phyloP scores from a whole-genome alignment of 2,888 invertebrate species.

The Sycophila texana region DNA sequence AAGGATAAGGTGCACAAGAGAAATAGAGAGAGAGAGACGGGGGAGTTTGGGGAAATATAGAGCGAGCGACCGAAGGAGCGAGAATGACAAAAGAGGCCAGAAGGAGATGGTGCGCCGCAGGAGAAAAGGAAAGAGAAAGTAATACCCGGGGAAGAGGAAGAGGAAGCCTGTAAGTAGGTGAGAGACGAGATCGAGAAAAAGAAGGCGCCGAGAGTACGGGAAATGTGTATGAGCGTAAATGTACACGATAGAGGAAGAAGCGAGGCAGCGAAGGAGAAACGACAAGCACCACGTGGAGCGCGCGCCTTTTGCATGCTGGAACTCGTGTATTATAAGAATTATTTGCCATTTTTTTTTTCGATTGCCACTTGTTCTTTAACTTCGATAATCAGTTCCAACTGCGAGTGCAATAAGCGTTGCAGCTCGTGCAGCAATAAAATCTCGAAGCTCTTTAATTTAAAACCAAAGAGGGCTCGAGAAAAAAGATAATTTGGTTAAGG shows the following conservation, averaged over 20 bases:
- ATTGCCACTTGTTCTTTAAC: too few relatives aligned
- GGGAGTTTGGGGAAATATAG: conserved; percentile 52
- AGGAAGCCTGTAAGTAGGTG: conserved; percentile 53
- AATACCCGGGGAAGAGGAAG: conserved; percentile 33
- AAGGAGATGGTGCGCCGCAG: conserved; percentile 49
- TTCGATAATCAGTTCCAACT: too few relatives aligned
- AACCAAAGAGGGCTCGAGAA: too few relatives aligned
- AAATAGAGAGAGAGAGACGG: conserved; percentile 40
- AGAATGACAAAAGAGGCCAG: conserved; percentile 51
- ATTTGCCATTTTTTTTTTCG: too few relatives aligned
- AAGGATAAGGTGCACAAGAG: conserved; percentile 34
- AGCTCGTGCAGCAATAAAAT: too few relatives aligned
- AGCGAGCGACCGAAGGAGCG: conserved; percentile 53
- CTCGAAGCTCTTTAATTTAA: too few relatives aligned
- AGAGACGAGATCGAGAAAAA: conserved; percentile 44
- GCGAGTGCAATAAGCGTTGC: too few relatives aligned
- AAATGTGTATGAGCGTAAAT: background rate
- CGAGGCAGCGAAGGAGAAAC: conserved; percentile 2
- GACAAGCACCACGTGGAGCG: background rate
- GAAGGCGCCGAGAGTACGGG: background rate
- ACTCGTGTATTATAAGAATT: too few relatives aligned
- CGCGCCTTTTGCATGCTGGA: background rate
- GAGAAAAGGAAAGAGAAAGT: conserved; percentile 57
- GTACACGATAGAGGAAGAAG: background rate
- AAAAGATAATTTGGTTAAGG: too few relatives aligned